Base-by-base conservation (phyloP, 2,888 invertebrate genomes). In the Sclerodermus sp. region DNA sequence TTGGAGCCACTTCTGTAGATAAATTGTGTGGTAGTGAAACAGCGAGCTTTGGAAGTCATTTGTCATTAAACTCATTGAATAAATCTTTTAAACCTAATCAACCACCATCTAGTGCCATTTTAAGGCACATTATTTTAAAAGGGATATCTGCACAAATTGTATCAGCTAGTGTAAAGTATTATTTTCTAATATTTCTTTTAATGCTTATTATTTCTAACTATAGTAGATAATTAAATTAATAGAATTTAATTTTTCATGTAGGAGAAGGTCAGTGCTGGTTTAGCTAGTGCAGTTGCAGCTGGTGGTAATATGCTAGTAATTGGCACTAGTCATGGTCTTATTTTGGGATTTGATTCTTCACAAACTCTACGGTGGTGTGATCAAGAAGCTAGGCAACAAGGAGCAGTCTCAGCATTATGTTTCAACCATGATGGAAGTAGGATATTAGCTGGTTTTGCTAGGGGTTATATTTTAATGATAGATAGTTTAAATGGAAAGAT, bases 301-400 rank as follows among this genome's bases (percentile, higher is more conserved):
- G 84, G 82, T 58, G 82, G 86, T 8, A 87, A 89, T 47, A 86
- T 89, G 78, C 85, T 96, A 55, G 91, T 91, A n/a, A 86, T 96
- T 29, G 97, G 97, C 32, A 97, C 96, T 29, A 93, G 95, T 18
- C 94, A 96, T 79, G 96, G 97, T 0, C 87, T 93, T 62, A 85
- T 95, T 46, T 81, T 97, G 23, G 87, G 93, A 47, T 94, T 93
- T 79, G 91, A 92, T 82, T 82, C 85, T 43, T 87, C 91, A 37
- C 96, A 96, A 79, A 90, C 90, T 9, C 79, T 96, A 58, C 87
- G 92, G 71, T 96, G 94, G 93, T 95, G 93, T 58, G 88, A 88
- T 68, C 82, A 88, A 61, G 88, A 88, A 57, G 85, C 87, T 38
- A 80, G 82, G 42, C 86, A 88, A 66, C 87, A 89, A 71, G 90